Percentiles rank a stretch among this genome's conserved stretches.
phyloP scores from a whole-genome alignment of 2,113 vertebrate genomes.

The Speoplatyrhinus poulsoni region DNA sequence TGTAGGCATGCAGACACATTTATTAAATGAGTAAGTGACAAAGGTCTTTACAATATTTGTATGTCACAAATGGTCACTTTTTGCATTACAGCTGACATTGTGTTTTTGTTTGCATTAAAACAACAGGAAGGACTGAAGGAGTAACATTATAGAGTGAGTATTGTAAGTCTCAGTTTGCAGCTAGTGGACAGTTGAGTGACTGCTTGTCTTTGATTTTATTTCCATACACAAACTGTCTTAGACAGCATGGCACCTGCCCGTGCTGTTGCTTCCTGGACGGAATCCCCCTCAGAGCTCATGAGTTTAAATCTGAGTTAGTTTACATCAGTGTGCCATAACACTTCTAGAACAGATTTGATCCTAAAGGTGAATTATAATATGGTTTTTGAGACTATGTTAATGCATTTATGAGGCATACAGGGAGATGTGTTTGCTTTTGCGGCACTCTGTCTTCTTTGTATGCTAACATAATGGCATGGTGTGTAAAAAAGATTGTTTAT shows the following conservation, averaged over 20 bases:
- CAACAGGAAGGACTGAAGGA: conserved; percentile 14
- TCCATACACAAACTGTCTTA: conserved; percentile 16
- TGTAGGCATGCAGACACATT: conserved; percentile 75
- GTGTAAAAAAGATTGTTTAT: not conserved
- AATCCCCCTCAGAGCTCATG: conserved; percentile 53
- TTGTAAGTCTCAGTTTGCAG: conserved; percentile 37
- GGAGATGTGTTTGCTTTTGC: conserved; percentile 1
- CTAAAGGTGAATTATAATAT: conserved; percentile 8
- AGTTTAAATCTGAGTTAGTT: conserved; percentile 40
- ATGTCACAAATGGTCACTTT: conserved; percentile 52
- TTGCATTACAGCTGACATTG: conserved; percentile 50
- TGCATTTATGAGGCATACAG: conserved; percentile 23
- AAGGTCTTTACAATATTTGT: conserved; percentile 64
- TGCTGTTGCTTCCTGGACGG: conserved; percentile 8
- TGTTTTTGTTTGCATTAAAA: conserved; percentile 47
- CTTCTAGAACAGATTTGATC: conserved; percentile 26
- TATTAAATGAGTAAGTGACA: conserved; percentile 69
- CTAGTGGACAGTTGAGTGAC: conserved; percentile 26
- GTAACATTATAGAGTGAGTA: conserved; percentile 32
- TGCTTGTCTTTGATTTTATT: conserved; percentile 13
- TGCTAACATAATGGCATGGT: conserved; percentile 7
- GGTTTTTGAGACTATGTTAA: conserved; percentile 26
- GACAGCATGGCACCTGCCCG: not conserved
- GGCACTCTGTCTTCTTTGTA: conserved; percentile 15
- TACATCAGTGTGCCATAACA: conserved; percentile 47